These are phyloP conservation scores for Pseudoips prasinana DNA, from an alignment of 2,888 invertebrate species.

Conservation along the genomic window DNA sequence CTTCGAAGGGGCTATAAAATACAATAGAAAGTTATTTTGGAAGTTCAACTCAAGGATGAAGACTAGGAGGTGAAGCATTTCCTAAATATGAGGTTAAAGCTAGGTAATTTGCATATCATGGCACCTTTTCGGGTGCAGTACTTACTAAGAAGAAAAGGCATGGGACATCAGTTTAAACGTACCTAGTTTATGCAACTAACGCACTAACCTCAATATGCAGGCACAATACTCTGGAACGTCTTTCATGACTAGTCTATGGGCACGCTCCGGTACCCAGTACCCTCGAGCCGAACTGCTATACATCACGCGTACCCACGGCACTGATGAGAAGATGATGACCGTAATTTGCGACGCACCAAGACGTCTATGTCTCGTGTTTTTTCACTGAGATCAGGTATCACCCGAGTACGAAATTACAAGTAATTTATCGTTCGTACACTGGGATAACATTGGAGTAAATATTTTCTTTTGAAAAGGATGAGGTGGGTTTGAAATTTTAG, in stretches of 20 bases:
- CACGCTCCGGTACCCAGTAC: conserved; percentile 36
- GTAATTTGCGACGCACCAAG: conserved; percentile 82
- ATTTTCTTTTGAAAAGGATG: conserved; percentile 39
- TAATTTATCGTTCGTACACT: conserved; percentile 75
- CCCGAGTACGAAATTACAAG: conserved; percentile 78
- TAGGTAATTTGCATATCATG: too few species aligned
- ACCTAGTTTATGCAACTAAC: too few species aligned
- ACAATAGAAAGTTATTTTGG: too few species aligned
- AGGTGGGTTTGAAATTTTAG: conserved; percentile 37
- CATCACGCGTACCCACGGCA: conserved; percentile 76
- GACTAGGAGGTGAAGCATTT: too few species aligned
- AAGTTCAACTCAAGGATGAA: too few species aligned
- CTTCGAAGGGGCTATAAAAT: too few species aligned
- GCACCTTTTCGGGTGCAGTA: too few species aligned
- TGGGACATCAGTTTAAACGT: too few species aligned
- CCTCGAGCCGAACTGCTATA: conserved; percentile 65
- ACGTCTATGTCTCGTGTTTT: conserved; percentile 82
- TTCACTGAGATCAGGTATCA: conserved; percentile 80
- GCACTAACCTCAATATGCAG: too few species aligned
- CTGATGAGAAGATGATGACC: conserved; percentile 82
- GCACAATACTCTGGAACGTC: too few species aligned
- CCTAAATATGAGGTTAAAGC: too few species aligned
- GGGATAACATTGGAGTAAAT: conserved; percentile 53
- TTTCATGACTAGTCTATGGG: conserved; percentile 17
- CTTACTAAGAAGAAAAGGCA: too few species aligned